Conservation (phyloP, 2,113 vertebrate genomes). For the Haliaeetus leucogaster region DNA sequence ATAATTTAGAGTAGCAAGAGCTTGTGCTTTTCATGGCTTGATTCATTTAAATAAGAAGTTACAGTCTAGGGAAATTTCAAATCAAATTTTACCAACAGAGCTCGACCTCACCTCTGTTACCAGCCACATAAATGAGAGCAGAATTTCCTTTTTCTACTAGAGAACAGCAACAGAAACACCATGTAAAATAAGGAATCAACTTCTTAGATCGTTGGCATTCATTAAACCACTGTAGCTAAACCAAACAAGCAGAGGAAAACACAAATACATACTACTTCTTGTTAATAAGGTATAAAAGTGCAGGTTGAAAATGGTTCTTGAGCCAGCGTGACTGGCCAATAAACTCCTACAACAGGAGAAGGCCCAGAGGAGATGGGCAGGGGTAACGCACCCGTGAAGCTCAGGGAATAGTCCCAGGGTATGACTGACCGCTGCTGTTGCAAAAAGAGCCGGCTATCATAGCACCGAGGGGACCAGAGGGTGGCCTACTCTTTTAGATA, state of each 20-base stretch:
- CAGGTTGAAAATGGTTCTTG: background rate
- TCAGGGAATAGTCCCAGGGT: background rate
- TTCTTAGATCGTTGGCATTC: background rate
- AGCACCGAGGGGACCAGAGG: background rate
- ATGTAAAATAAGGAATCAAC: background rate
- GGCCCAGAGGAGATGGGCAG: background rate
- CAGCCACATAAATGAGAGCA: background rate
- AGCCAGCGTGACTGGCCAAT: background rate
- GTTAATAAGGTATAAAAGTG: background rate
- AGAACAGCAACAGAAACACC: background rate
- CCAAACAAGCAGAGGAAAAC: background rate
- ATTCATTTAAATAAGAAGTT: background rate
- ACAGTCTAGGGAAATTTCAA: background rate
- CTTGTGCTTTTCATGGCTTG: background rate
- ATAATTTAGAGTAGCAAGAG: background rate
- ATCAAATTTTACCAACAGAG: background rate
- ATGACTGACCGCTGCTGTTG: too few relatives aligned
- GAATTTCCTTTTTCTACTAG: background rate
- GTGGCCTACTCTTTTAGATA: background rate
- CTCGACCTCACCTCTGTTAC: background rate
- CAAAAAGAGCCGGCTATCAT: too few relatives aligned
- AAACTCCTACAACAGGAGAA: background rate
- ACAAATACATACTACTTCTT: background rate
- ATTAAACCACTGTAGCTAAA: background rate
- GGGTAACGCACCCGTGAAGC: fast-evolving